phyloP scores from a whole-genome alignment of 1,140 invertebrate species.

The Zaprionus davidi region DNA sequence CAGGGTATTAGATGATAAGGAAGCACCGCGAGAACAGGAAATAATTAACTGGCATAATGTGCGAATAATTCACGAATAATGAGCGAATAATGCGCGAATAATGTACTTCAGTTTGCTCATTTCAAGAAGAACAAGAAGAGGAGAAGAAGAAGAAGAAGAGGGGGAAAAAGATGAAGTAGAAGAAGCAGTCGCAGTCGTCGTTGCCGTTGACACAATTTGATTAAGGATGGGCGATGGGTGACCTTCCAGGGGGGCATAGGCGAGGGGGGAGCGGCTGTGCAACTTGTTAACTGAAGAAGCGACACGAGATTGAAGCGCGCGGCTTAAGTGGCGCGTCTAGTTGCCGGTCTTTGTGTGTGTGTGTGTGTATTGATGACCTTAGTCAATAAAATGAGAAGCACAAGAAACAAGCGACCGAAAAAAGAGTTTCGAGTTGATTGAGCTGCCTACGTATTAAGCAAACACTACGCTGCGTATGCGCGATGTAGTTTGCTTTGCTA shows the following conservation, averaged over 20 bases:
- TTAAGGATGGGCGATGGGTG: conserved; percentile 52
- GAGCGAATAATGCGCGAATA: neutral
- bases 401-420: conserved; percentile 16
- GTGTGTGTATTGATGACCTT: conserved; percentile 66
- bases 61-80: conserved; percentile 1
- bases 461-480: conserved; percentile 51
- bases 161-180: neutral
- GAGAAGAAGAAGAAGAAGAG: neutral
- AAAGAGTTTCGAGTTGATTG: conserved; percentile 6
- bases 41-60: neutral
- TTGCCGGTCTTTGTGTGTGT: conserved; percentile 40
- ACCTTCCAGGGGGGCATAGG: conserved; percentile 44
- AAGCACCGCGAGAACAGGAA: conserved; percentile 1
- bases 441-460: conserved; percentile 3
- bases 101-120: neutral
- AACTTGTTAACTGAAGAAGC: conserved; percentile 66
- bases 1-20: conserved; percentile 7
- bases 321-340: conserved; percentile 18
- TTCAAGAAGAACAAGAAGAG: neutral
- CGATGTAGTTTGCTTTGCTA: conserved; percentile 47
- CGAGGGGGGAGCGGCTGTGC: neutral
- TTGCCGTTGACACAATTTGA: conserved; percentile 58
- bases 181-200: neutral
- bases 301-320: conserved; percentile 55
- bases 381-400: conserved; percentile 73